A percentile compares a stretch with the other conserved stretches of the same genome.
Evolutionary conservation across 1,140 invertebrate species (phyloP).

Genomic region (Drosophila santomea): DNA sequence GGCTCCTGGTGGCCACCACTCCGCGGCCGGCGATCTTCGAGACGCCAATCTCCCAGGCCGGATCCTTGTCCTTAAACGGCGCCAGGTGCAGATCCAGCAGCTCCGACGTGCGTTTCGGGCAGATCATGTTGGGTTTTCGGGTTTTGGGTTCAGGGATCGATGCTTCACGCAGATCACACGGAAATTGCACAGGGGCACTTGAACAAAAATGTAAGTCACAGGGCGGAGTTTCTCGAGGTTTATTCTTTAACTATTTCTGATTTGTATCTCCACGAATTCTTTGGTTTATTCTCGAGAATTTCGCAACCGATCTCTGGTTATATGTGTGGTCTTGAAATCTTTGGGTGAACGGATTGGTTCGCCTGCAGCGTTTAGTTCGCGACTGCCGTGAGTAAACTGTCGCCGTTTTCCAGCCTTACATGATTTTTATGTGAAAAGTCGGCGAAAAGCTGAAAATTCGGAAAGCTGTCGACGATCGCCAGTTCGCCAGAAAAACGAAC

Average conservation of each 20-base stretch:
- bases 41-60: conserved; percentile 77
- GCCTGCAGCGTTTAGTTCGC: conserved; percentile 62
- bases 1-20: conserved; percentile 88
- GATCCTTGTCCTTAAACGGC: conserved; percentile 82
- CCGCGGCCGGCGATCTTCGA: conserved; percentile 86
- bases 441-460: conserved; percentile 64
- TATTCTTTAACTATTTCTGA: too few relatives aligned
- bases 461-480: conserved; percentile 39
- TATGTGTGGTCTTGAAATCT: conserved; percentile 6
- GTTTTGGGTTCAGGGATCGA: neutral
- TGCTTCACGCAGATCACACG: neutral
- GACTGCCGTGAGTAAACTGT: conserved; percentile 83
- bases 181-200: conserved; percentile 26
- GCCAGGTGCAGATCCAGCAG: conserved; percentile 76
- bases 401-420: conserved; percentile 83
- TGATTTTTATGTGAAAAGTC: conserved; percentile 84
- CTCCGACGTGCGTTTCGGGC: conserved; percentile 80
- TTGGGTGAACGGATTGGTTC: conserved; percentile 24
- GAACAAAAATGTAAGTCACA: conserved; percentile 29
- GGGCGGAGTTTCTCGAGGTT: neutral
- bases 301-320: conserved; percentile 8
- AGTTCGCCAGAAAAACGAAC: conserved; percentile 24
- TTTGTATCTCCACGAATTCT: neutral
- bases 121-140: conserved; percentile 62
- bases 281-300: neutral